A percentile compares a stretch with the other conserved stretches of the same genome.
These are phyloP conservation scores for Pterocles burchelli DNA, from an alignment of 2,113 vertebrate species.

Conservation along the genomic window DNA sequence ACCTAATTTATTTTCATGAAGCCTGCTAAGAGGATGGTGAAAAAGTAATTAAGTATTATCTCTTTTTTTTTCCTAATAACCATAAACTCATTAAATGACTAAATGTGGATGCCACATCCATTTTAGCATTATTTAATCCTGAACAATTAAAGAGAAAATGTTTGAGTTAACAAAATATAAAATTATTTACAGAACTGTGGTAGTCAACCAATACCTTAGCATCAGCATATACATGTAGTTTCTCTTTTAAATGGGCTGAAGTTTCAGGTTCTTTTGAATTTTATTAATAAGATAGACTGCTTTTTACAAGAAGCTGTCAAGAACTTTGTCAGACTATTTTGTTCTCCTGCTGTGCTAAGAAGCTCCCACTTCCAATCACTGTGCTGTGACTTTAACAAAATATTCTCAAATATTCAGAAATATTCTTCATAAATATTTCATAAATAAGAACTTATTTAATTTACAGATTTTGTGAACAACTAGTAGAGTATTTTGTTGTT, in stretches of 20 bases:
- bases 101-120: constrained; percentile 1
- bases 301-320: neutral
- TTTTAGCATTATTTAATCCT: constrained; percentile 32
- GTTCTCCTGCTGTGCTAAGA: neutral
- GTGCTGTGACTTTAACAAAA: neutral
- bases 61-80: constrained; percentile 61
- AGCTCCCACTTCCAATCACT: neutral
- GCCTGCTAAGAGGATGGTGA: constrained; percentile 26
- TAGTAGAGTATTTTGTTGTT: neutral
- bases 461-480: neutral
- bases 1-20: constrained; percentile 74
- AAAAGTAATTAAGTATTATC: constrained; percentile 75
- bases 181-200: neutral
- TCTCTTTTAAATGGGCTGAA: neutral
- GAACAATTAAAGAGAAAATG: constrained; percentile 9
- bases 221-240: neutral
- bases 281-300: neutral
- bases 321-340: neutral
- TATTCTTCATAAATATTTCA: neutral
- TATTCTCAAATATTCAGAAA: neutral
- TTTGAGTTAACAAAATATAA: constrained; percentile 23
- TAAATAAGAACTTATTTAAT: neutral
- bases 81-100: constrained; percentile 66
- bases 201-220: neutral
- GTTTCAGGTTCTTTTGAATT: neutral